Evolutionary conservation across 2,888 invertebrate species (phyloP).

Genomic region (Aradus depressus): DNA sequence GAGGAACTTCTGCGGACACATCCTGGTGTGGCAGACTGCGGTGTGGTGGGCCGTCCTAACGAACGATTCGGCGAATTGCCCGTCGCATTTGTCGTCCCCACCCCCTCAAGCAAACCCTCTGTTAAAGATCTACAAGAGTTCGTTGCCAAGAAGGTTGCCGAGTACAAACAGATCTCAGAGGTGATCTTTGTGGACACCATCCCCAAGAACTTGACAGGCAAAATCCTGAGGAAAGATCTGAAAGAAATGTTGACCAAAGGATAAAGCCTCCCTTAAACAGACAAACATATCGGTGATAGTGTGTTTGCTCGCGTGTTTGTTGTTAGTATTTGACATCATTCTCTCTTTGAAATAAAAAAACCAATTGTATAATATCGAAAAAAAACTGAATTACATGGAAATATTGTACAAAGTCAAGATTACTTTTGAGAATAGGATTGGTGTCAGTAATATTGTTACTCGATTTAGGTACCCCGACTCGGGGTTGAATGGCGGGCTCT

Average conservation of each 20-base stretch:
- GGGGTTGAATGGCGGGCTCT: too few relatives aligned
- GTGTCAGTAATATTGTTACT: too few relatives aligned
- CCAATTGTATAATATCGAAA: too few relatives aligned
- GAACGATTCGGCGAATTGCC: slow-evolving; percentile 61
- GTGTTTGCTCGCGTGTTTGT: too few relatives aligned
- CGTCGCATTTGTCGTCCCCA: slow-evolving; percentile 57
- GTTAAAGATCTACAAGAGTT: slow-evolving; percentile 41
- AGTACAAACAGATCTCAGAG: slow-evolving; percentile 64
- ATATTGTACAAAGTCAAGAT: too few relatives aligned
- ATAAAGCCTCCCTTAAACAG: slow-evolving; percentile 37
- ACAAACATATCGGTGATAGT: not conserved
- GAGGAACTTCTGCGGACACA: slow-evolving; percentile 63
- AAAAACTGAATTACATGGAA: too few relatives aligned
- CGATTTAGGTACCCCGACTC: too few relatives aligned
- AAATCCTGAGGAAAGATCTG: slow-evolving; percentile 60
- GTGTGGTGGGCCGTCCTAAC: slow-evolving; percentile 68
- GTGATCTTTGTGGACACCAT: slow-evolving; percentile 56
- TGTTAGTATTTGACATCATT: too few relatives aligned
- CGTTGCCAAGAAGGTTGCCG: slow-evolving; percentile 44
- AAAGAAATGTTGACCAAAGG: slow-evolving; percentile 36
- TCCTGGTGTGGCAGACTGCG: slow-evolving; percentile 65
- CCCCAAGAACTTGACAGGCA: slow-evolving; percentile 64
- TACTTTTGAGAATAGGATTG: too few relatives aligned
- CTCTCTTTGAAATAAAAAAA: not conserved
- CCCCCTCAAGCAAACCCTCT: slow-evolving; percentile 35